Evolutionary conservation across 1,140 invertebrate species (phyloP).

Genomic region (Drosophila simulans): DNA sequence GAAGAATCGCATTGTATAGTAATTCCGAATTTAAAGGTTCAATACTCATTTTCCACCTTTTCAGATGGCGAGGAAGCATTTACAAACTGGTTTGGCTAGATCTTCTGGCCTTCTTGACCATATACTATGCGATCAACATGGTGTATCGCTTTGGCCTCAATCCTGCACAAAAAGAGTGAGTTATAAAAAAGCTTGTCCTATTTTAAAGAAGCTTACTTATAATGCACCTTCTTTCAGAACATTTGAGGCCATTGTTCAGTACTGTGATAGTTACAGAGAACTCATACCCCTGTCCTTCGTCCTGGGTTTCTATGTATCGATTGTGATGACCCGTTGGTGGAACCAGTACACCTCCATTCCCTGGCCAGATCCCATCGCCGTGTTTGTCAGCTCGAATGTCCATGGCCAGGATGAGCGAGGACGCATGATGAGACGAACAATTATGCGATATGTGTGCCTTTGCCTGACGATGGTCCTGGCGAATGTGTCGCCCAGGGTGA

Average conservation of each 20-base stretch:
- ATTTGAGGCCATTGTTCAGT: slow-evolving; percentile 91
- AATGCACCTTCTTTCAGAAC: slow-evolving; percentile 84
- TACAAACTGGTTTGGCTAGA: slow-evolving; percentile 98
- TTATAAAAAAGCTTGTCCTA: slow-evolving; percentile 12
- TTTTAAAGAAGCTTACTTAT: not conserved
- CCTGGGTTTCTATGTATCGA: slow-evolving; percentile 96
- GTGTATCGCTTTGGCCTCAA: slow-evolving; percentile 93
- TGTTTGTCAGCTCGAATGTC: slow-evolving; percentile 88
- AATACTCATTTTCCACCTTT: slow-evolving; percentile 74
- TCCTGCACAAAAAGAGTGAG: slow-evolving; percentile 92
- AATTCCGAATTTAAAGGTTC: slow-evolving; percentile 5
- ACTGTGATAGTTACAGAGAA: slow-evolving; percentile 92
- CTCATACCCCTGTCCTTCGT: slow-evolving; percentile 94
- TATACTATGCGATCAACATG: slow-evolving; percentile 94
- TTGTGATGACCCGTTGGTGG: slow-evolving; percentile 98
- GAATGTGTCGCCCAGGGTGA: slow-evolving; percentile 94
- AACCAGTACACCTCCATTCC: slow-evolving; percentile 92
- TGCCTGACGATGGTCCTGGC: slow-evolving; percentile 93
- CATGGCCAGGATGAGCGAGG: slow-evolving; percentile 92
- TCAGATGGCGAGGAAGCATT: slow-evolving; percentile 97
- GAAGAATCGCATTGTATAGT: slow-evolving; percentile 1
- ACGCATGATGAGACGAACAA: slow-evolving; percentile 93
- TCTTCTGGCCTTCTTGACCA: slow-evolving; percentile 92
- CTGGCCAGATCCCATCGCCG: slow-evolving; percentile 94
- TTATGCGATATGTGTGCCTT: slow-evolving; percentile 93